A percentile compares a stretch with the other conserved stretches of the same genome.
phyloP scores from a whole-genome alignment of 2,797 vertebrate genomes.

The Parotocinclus haroldoi region DNA sequence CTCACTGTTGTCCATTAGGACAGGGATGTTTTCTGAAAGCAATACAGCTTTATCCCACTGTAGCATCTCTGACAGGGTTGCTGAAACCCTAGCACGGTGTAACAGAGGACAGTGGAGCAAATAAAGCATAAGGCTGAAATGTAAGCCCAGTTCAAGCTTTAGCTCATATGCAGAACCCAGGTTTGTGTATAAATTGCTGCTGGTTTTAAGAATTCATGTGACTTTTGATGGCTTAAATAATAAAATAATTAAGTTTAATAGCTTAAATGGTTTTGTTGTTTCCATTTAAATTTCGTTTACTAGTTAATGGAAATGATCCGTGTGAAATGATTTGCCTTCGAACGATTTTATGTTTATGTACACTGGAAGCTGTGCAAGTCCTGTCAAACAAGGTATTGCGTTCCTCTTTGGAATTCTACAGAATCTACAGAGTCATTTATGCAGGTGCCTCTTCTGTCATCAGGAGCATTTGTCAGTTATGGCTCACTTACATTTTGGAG shows the following conservation, averaged over 20 bases:
- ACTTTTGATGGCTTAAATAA: too few species aligned
- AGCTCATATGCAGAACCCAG: too few species aligned
- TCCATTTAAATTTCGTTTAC: conserved; percentile 2
- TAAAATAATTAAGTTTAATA: not conserved
- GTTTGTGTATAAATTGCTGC: too few species aligned
- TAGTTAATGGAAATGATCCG: conserved; percentile 65
- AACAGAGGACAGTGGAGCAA: conserved; percentile 17
- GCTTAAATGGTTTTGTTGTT: conserved; percentile 30
- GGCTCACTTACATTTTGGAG: conserved; percentile 24
- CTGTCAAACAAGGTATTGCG: conserved; percentile 62
- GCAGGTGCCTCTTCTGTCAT: conserved; percentile 31
- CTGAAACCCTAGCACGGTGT: conserved; percentile 40
- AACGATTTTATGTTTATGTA: conserved; percentile 66
- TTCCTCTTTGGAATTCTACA: conserved; percentile 11
- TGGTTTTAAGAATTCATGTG: too few species aligned
- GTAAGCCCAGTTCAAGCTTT: too few species aligned
- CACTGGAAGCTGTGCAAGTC: conserved; percentile 57
- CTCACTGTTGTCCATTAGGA: conserved; percentile 74
- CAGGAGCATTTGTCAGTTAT: conserved; percentile 23
- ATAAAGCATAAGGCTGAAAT: conserved; percentile 1
- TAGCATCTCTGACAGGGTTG: conserved; percentile 41
- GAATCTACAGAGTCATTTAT: conserved; percentile 7
- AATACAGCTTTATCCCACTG: conserved; percentile 57
- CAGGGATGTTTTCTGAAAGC: conserved; percentile 79
- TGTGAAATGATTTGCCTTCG: conserved; percentile 67